A percentile compares a stretch with the other conserved stretches of the same genome.
Evolutionary conservation across 2,888 invertebrate species (phyloP).

Genomic region (Octodonta nipae): DNA sequence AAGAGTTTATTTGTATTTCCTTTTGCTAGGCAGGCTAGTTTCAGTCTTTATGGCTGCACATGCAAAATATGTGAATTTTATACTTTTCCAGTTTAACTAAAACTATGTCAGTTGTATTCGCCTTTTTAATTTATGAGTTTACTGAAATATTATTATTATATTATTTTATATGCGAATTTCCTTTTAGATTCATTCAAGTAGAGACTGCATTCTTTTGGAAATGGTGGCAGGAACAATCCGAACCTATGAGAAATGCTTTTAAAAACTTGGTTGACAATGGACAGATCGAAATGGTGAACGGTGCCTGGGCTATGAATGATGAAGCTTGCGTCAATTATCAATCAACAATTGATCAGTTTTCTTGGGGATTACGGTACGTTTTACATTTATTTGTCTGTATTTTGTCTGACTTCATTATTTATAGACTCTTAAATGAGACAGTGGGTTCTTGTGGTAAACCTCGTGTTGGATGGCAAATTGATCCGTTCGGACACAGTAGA

Average conservation of each 20-base stretch:
- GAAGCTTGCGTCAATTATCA: conserved; percentile 57
- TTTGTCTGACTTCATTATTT: background rate
- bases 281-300: conserved; percentile 46
- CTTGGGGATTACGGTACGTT: conserved; percentile 49
- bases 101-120: no score
- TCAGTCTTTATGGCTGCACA: no score
- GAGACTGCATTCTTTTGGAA: conserved; percentile 69
- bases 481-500: conserved; percentile 68
- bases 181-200: conserved; percentile 59
- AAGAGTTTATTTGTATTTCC: no score
- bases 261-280: conserved; percentile 46
- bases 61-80: no score
- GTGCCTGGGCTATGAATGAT: conserved; percentile 49
- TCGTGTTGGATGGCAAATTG: conserved; percentile 72
- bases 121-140: no score
- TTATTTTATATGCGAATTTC: no score
- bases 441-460: conserved; percentile 64
- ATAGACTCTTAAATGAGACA: conserved; percentile 35
- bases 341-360: conserved; percentile 57
- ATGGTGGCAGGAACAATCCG: conserved; percentile 58
- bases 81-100: no score
- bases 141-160: no score
- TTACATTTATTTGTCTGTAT: background rate
- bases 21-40: no score
- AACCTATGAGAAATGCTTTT: conserved; percentile 40